Percentiles rank a stretch among this genome's conserved stretches.
phyloP scores from a whole-genome alignment of 2,113 vertebrate species.

The Poecilia latipinna region DNA sequence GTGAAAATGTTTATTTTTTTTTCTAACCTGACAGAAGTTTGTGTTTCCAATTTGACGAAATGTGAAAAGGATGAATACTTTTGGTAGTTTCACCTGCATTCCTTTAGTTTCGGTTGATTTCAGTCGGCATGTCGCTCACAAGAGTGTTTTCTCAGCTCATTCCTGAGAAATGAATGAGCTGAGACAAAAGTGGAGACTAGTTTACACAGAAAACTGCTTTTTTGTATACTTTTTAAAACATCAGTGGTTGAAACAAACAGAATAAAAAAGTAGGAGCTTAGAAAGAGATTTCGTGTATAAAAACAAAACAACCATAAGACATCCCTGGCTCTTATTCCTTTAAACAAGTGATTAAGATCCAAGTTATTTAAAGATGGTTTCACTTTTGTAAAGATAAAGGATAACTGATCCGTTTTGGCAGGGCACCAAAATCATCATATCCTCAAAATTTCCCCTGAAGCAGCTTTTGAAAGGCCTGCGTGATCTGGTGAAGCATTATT shows the following conservation, averaged over 20 bases:
- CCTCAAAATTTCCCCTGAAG: background rate
- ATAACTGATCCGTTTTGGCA: background rate
- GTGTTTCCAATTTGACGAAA: too few species aligned
- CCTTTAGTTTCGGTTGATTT: slow-evolving; percentile 10
- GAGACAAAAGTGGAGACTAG: background rate
- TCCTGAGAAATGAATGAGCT: too few species aligned
- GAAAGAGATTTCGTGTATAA: background rate
- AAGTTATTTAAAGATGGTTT: background rate
- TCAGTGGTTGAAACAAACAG: background rate
- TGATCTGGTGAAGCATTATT: background rate
- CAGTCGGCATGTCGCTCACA: background rate
- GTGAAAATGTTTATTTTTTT: too few species aligned
- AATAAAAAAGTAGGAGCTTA: background rate
- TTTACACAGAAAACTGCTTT: background rate
- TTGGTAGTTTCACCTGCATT: background rate
- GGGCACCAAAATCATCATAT: background rate
- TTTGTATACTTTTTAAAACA: background rate
- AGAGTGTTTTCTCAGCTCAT: slow-evolving; percentile 24
- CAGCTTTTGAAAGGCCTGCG: background rate
- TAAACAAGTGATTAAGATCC: background rate
- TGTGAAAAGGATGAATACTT: too few species aligned
- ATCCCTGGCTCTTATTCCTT: background rate
- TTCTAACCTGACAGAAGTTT: too few species aligned
- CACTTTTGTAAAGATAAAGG: background rate
- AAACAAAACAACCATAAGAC: background rate